Evolutionary conservation across 2,888 invertebrate species (phyloP).

Genomic region (Anodontia alba): DNA sequence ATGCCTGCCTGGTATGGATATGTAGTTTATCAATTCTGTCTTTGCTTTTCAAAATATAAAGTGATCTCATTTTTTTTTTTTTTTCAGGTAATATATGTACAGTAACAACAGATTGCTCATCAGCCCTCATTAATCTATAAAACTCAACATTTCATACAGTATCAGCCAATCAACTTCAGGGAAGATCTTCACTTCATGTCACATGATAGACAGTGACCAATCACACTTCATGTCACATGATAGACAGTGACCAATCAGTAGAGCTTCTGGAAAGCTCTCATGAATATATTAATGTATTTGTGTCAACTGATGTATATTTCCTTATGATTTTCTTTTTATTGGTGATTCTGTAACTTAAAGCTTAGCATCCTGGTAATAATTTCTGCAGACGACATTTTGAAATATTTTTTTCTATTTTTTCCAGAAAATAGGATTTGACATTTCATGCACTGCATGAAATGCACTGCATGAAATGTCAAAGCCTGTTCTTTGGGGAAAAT

Average conservation of each 20-base stretch:
- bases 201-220: conserved; percentile 62
- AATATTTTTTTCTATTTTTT: too few relatives aligned
- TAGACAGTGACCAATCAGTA: conserved; percentile 60
- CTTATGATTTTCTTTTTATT: not conserved
- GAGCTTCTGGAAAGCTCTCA: conserved; percentile 24
- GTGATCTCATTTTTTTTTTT: not conserved
- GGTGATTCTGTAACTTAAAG: not conserved
- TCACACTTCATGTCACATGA: conserved; percentile 63
- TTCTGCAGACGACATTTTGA: too few relatives aligned
- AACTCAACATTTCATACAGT: conserved; percentile 26
- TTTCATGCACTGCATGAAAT: too few relatives aligned
- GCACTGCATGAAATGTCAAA: too few relatives aligned
- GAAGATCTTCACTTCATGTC: conserved; percentile 63
- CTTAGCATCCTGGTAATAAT: too few relatives aligned
- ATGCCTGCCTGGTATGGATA: too few relatives aligned
- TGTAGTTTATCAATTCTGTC: too few relatives aligned
- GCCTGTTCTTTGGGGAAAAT: too few relatives aligned
- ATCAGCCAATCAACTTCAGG: conserved; percentile 67
- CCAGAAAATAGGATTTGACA: too few relatives aligned
- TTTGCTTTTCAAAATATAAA: too few relatives aligned
- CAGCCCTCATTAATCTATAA: conserved; percentile 45
- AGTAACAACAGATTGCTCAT: conserved; percentile 54
- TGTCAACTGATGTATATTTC: conserved; percentile 5
- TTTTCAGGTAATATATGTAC: conserved; percentile 10
- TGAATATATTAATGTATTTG: conserved; percentile 8